Evolutionary conservation across 2,113 vertebrate species (phyloP).

Genomic region (Etheostoma spectabile): DNA sequence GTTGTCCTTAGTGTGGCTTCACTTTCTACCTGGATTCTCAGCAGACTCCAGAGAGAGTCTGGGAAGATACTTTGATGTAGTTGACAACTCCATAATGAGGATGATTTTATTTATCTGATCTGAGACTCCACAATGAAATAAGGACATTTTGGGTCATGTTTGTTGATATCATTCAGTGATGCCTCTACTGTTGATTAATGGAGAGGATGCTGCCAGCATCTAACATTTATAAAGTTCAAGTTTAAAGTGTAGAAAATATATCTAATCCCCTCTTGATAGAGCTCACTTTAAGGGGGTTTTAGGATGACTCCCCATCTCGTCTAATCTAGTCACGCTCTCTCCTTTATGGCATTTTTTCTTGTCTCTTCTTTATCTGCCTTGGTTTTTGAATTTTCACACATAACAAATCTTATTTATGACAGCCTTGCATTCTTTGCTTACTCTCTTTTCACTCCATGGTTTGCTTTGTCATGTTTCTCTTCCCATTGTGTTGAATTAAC

Average conservation of each 20-base stretch:
- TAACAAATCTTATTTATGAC: slow-evolving; percentile 48
- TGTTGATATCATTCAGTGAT: slow-evolving; percentile 45
- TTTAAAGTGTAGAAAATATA: slow-evolving; percentile 7
- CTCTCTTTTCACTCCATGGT: not conserved
- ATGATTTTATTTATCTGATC: slow-evolving; percentile 46
- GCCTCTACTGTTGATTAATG: slow-evolving; percentile 33
- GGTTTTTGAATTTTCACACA: slow-evolving; percentile 37
- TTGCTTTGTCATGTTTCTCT: slow-evolving; percentile 29
- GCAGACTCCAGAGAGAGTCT: slow-evolving; percentile 15
- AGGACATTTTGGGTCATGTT: slow-evolving; percentile 36
- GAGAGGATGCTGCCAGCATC: slow-evolving; percentile 20
- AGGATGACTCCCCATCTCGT: slow-evolving; percentile 9
- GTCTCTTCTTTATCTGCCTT: slow-evolving; percentile 27
- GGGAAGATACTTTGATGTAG: slow-evolving; percentile 18
- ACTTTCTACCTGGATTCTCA: slow-evolving; percentile 5
- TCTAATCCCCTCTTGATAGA: slow-evolving; percentile 24
- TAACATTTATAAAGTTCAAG: slow-evolving; percentile 40
- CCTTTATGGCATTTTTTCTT: slow-evolving; percentile 22
- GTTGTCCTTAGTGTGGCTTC: not conserved
- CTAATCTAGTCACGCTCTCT: slow-evolving; percentile 38
- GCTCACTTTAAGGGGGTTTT: slow-evolving; percentile 28
- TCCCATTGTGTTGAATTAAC: slow-evolving; percentile 8
- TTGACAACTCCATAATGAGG: slow-evolving; percentile 29
- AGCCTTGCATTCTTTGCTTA: slow-evolving; percentile 22
- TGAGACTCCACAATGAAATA: slow-evolving; percentile 18